phyloP scores from a whole-genome alignment of 2,888 invertebrate species.

The Heliconius ismenius region DNA sequence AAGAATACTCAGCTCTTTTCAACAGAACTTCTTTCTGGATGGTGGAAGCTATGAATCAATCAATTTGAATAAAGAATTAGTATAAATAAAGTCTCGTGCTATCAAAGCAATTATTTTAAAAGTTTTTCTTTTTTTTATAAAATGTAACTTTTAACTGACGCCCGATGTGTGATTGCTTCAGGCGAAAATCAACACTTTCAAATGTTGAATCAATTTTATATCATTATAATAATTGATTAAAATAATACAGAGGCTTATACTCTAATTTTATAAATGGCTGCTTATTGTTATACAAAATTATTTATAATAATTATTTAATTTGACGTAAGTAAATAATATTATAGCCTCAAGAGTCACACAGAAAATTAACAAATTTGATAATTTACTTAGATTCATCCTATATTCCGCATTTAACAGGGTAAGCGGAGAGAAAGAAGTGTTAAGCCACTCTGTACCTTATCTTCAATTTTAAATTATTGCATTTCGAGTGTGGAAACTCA shows the following conservation, averaged over 20 bases:
- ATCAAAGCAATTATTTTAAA: not conserved
- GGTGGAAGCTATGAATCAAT: too few species aligned
- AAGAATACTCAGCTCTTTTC: too few species aligned
- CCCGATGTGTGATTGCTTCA: conserved; percentile 52
- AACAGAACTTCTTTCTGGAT: too few species aligned
- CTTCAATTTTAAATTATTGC: too few species aligned
- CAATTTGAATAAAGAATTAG: too few species aligned
- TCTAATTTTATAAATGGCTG: not conserved
- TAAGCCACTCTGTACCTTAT: too few species aligned
- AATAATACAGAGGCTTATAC: not conserved
- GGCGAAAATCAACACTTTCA: conserved; percentile 65
- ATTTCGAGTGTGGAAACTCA: too few species aligned
- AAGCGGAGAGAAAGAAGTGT: too few species aligned
- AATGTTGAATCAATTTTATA: conserved; percentile 51
- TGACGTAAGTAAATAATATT: not conserved
- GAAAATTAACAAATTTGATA: too few species aligned
- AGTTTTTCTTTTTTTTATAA: not conserved
- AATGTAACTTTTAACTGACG: not conserved
- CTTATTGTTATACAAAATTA: conserved; percentile 1
- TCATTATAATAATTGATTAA: conserved; percentile 46
- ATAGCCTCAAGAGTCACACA: too few species aligned
- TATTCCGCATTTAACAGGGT: too few species aligned
- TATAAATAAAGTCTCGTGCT: not conserved
- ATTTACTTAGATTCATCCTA: too few species aligned
- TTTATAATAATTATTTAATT: not conserved